Conservation (phyloP, 2,888 invertebrate species). For the Fabriciana adippe region DNA sequence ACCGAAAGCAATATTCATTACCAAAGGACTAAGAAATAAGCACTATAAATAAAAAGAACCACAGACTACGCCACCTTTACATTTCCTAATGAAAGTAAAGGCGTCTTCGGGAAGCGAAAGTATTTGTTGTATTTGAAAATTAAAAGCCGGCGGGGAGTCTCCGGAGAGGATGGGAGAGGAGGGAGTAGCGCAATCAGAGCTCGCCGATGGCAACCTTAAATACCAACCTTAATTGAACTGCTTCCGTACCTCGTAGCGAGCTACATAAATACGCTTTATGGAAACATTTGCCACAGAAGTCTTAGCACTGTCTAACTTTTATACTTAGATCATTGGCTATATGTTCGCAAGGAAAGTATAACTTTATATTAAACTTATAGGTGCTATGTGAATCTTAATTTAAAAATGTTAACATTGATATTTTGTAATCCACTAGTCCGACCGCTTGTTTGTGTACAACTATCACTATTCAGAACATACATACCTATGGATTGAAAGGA, state of each 20-base stretch:
- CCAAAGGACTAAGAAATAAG: conserved; percentile 34
- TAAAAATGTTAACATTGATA: no score
- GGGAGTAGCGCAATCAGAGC: conserved; percentile 73
- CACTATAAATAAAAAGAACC: conserved; percentile 32
- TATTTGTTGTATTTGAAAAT: conserved; percentile 79
- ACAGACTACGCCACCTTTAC: conserved; percentile 37
- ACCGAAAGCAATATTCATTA: conserved; percentile 31
- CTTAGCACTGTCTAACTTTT: conserved; percentile 50
- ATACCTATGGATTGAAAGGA: no score
- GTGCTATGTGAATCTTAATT: no score
- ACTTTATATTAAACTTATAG: no score
- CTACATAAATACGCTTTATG: conserved; percentile 74
- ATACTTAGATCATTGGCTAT: conserved; percentile 6
- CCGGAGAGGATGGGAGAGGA: conserved; percentile 52
- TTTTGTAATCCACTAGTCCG: no score
- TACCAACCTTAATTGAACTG: conserved; percentile 81
- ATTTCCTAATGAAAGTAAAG: conserved; percentile 44
- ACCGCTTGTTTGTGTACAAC: no score
- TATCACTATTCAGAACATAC: no score
- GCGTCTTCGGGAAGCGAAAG: conserved; percentile 53
- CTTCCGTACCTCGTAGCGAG: conserved; percentile 64
- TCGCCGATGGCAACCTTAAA: conserved; percentile 76
- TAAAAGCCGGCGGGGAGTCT: conserved; percentile 72
- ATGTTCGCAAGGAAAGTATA: background rate
- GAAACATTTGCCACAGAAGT: conserved; percentile 67